Evolutionary conservation across 2,888 invertebrate genomes (phyloP), one percentile per base, ranked within the genome.

Genomic region (Fissipunctia ypsillon): DNA sequence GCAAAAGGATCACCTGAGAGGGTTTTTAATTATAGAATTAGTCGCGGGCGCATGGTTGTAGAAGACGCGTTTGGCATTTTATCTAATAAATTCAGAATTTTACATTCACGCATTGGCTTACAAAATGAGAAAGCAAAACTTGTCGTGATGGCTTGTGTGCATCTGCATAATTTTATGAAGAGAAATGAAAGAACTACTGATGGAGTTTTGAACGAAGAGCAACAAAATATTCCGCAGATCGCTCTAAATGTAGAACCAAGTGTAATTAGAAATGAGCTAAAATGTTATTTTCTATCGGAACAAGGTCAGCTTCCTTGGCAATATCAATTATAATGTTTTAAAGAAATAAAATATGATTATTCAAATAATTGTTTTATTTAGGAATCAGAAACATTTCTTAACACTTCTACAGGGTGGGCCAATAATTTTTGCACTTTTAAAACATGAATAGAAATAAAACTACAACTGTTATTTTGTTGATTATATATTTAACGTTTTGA

Each of bases 61-160:
- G 79, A 83, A 83, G 80, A 80, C 72, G 75, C 76, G 72, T 81
- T 83, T 80, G 80, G 82, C 75, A 80, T 80, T 80, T 82, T 82
- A 81, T 63, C 73, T 68, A 67, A 76, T 68, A 68, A 67, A 76
- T 76, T 76, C 73, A 79, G 76, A 76, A 79, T 79, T 79, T 73
- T 79, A 59, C 72, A 80, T 73, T 66, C 73, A 78, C 66, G 79
- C 73, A 80, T 80, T 73, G 73, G 73, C 48, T 80, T 77, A 80
- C 79, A 80, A 80, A 73, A 73, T 80, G 73, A 80, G 77, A 80
- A 80, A 80, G 80, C 80, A 80, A 77, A 81, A 76, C 52, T 80
- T 78, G 80, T 78, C 67, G 80, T 78, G 74, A 80, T 80, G 78
- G 74, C 78, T 78, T 81, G 78, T 81, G 78, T 78, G 71, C 64